phyloP scores from a whole-genome alignment of 2,797 vertebrate genomes.

The Catharus ustulatus region DNA sequence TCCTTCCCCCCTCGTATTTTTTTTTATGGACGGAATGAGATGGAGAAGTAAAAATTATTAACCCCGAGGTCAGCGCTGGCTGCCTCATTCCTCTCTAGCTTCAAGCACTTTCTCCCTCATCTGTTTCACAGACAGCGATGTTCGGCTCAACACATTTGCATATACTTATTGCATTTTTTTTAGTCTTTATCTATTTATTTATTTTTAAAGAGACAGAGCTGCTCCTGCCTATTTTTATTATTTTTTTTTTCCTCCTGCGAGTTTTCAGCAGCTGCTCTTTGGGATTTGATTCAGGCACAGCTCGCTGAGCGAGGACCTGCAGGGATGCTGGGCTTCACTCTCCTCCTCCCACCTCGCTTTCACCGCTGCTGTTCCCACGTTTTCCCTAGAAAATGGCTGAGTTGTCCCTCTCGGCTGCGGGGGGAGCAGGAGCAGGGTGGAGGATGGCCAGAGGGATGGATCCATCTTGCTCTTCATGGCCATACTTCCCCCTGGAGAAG shows the following conservation, averaged over 20 bases:
- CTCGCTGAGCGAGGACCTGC: not conserved
- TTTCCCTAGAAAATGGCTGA: not conserved
- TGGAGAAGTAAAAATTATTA: constrained; percentile 79
- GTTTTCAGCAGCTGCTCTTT: not conserved
- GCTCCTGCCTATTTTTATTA: not conserved
- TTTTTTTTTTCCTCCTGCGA: not conserved
- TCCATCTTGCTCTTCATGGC: not conserved
- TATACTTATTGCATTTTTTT: constrained; percentile 71
- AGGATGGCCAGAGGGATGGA: not conserved
- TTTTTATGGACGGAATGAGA: constrained; percentile 70
- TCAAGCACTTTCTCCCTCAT: constrained; percentile 76
- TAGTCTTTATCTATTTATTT: constrained; percentile 72
- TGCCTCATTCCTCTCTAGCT: constrained; percentile 75
- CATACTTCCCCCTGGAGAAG: not conserved
- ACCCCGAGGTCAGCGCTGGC: constrained; percentile 72
- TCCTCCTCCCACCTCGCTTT: not conserved
- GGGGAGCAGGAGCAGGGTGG: not conserved
- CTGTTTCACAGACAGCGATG: constrained; percentile 72
- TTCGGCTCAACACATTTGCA: constrained; percentile 72
- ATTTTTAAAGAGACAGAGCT: constrained; percentile 72
- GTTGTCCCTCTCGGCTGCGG: not conserved
- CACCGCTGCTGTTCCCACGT: not conserved
- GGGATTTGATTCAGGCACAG: not conserved
- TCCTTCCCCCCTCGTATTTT: not conserved
- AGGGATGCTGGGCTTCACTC: not conserved